A percentile compares a stretch with the other conserved stretches of the same genome.
Conservation (phyloP, 2,888 invertebrate genomes). For the Eubasilissa splendida region DNA sequence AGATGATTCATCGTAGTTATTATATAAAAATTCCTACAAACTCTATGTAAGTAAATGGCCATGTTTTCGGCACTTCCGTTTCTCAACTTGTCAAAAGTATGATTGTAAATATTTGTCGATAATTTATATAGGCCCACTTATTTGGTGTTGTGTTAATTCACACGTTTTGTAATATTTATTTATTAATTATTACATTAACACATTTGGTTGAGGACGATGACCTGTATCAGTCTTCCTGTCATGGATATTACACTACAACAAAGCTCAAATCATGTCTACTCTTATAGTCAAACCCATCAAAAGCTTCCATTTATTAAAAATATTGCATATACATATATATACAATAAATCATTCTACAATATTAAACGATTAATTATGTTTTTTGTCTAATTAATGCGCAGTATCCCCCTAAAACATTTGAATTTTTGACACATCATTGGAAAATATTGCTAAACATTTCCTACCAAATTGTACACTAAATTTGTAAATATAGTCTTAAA, state of each 20-base stretch:
- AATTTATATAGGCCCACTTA: not conserved
- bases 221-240: constrained; percentile 11
- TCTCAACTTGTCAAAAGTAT: not conserved
- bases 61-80: not conserved
- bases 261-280: not conserved
- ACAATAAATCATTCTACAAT: too few species aligned
- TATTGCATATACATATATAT: too few species aligned
- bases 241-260: not conserved
- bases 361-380: too few species aligned
- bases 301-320: constrained; percentile 5
- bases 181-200: not conserved
- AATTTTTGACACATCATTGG: not conserved
- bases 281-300: not conserved
- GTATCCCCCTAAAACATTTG: too few species aligned
- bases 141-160: not conserved
- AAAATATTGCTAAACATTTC: not conserved
- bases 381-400: too few species aligned
- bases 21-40: too few species aligned
- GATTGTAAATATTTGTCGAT: constrained; percentile 11
- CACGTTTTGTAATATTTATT: not conserved
- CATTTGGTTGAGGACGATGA: not conserved
- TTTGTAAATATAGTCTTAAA: too few species aligned
- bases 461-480: too few species aligned
- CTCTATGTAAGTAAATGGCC: too few species aligned
- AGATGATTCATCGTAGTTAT: too few species aligned